Evolutionary conservation across 2,888 invertebrate species (phyloP), one percentile per base, ranked within the genome.

Genomic region (Falcaria lacertinaria): DNA sequence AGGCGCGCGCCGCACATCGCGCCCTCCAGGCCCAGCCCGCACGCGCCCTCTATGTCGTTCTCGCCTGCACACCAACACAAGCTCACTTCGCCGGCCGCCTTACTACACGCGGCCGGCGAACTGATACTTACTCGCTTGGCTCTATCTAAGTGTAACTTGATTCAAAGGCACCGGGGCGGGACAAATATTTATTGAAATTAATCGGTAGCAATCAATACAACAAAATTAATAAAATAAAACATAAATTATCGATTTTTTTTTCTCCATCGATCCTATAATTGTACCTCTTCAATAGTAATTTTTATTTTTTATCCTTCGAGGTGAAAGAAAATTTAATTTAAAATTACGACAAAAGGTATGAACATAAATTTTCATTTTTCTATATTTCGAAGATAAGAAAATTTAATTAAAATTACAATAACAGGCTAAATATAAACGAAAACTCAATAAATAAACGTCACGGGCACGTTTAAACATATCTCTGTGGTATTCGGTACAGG

Each of bases 1-100:
- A 62, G 60, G 0, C 64, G 51, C 15, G 52, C 28, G 53, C 33
- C n/a, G 50, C n/a, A n/a, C n/a, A n/a, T n/a, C n/a, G n/a, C n/a
- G n/a, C n/a, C n/a, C n/a, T n/a, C n/a, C n/a, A n/a, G n/a, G n/a
- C n/a, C n/a, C n/a, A 4, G 3, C 7, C 67, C 69, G 48, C 68
- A 60, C 0, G 72, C 74, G 6, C 74, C 78, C 41, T 87, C 87
- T 25, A 88, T 75, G 66, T 88, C 88, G 60, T 87, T 85, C 59
- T 88, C 88, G 7, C 88, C 88, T 88, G 72, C 19, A 19, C 47
- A n/a, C 14, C 39, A 41, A 22, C 39, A 17, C 25, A 43, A 8
- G 33, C 46, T 47, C 58, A 51, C 47, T 48, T 47, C 43, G 35
- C 16, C 34, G 34, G 33, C n/a, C 32, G 34, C 33, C 22, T 15